A percentile compares a stretch with the other conserved stretches of the same genome.
These are phyloP conservation scores for Cynoglossus semilaevis DNA, from an alignment of 2,113 vertebrate species.

Conservation along the genomic window DNA sequence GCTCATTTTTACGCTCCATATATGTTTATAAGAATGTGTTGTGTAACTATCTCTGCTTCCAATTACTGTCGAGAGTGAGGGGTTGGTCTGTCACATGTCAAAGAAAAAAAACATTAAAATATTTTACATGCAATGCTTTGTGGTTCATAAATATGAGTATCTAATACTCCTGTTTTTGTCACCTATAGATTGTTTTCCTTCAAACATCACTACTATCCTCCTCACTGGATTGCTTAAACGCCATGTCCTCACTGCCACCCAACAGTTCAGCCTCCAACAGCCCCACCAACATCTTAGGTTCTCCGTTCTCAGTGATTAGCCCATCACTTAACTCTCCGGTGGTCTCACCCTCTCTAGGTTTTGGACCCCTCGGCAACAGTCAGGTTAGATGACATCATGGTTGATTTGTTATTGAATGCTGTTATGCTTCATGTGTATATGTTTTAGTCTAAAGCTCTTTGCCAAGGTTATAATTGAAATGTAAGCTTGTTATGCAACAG, in stretches of 20 bases:
- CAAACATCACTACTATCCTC: slow-evolving; percentile 43
- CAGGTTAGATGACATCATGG: slow-evolving; percentile 71
- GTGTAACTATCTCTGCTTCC: too few species aligned
- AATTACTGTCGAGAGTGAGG: too few species aligned
- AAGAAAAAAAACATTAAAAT: too few species aligned
- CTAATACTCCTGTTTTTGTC: slow-evolving; percentile 4
- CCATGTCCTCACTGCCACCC: slow-evolving; percentile 77
- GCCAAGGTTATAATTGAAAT: too few species aligned
- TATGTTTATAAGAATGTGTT: too few species aligned
- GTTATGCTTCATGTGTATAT: too few species aligned
- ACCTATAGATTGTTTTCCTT: slow-evolving; percentile 53
- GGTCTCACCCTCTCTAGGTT: slow-evolving; percentile 83
- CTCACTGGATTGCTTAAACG: slow-evolving; percentile 57
- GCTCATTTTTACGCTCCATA: too few species aligned
- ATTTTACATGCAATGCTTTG: too few species aligned
- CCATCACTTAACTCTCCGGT: slow-evolving; percentile 84
- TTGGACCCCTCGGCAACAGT: slow-evolving; percentile 85
- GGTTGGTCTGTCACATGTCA: too few species aligned
- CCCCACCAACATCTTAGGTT: slow-evolving; percentile 80
- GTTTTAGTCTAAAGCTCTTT: too few species aligned
- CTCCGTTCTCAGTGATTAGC: slow-evolving; percentile 86
- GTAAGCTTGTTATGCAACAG: too few species aligned
- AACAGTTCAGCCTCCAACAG: slow-evolving; percentile 82
- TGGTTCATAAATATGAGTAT: too few species aligned
- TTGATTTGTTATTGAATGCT: neutral